A percentile compares a stretch with the other conserved stretches of the same genome.
These are phyloP conservation scores for Halisarca cf. caerulea DNA, from an alignment of 37 sponge, comb jelly and placozoan genomes.

Conservation along the genomic window DNA sequence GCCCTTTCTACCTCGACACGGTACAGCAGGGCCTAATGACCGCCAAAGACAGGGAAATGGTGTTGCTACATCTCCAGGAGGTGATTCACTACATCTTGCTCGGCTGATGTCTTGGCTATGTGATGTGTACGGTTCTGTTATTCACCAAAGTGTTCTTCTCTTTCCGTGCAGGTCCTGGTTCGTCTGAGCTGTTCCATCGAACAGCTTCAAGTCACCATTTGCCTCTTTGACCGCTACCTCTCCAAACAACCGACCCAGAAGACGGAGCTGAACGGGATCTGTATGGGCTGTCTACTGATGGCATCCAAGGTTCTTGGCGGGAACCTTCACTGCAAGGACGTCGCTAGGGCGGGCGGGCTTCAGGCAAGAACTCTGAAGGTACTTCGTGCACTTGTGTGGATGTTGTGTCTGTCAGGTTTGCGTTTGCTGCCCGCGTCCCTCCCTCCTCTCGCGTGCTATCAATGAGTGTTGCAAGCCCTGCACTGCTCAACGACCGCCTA, in stretches of 20 bases:
- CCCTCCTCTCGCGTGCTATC: no score
- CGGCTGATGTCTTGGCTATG: no score
- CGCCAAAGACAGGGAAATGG: background rate
- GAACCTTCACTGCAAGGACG: background rate
- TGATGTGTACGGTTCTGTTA: no score
- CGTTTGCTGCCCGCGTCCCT: no score
- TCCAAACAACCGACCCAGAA: background rate
- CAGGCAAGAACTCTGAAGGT: background rate
- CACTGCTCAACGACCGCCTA: background rate
- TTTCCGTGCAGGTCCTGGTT: no score
- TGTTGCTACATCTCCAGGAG: no score
- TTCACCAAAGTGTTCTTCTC: no score
- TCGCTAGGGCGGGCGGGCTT: background rate
- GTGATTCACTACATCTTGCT: no score
- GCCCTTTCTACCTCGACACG: background rate
- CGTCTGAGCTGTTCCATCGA: background rate
- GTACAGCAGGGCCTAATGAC: background rate
- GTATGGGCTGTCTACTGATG: slow-evolving; percentile 6
- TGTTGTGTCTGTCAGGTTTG: no score
- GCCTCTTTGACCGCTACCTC: slow-evolving; percentile 8
- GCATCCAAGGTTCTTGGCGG: background rate
- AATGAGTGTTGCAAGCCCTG: no score
- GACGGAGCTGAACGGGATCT: background rate
- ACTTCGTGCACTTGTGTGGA: no score
- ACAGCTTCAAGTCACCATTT: background rate